Conservation (phyloP, 2,797 vertebrate genomes). For the Falco rusticolus region DNA sequence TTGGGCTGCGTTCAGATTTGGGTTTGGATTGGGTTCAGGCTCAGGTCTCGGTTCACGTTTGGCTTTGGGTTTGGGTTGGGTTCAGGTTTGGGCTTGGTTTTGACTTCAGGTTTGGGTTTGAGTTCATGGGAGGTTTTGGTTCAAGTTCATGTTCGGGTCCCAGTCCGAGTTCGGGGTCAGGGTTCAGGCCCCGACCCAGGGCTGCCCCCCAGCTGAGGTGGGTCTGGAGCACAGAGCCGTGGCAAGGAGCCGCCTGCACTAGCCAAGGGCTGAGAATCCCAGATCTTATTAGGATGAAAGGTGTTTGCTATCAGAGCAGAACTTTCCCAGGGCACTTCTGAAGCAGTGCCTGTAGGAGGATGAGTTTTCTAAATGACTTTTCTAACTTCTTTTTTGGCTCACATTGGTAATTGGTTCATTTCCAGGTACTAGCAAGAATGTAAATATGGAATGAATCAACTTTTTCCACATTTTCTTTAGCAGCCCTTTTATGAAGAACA, state of each 20-base stretch:
- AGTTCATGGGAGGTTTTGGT: not conserved
- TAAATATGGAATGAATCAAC: constrained; percentile 88
- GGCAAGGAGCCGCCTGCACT: not conserved
- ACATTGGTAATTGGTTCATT: constrained; percentile 75
- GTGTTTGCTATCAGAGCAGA: constrained; percentile 45
- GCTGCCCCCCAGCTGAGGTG: not conserved
- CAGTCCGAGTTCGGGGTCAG: not conserved
- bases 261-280: not conserved
- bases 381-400: constrained; percentile 77
- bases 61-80: not conserved
- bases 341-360: constrained; percentile 67
- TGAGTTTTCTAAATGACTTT: constrained; percentile 74
- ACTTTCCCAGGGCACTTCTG: constrained; percentile 61
- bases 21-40: not conserved
- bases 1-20: no score
- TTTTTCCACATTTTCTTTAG: constrained; percentile 87
- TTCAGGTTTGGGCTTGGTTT: not conserved
- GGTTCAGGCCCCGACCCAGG: not conserved
- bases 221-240: fast-evolving
- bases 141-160: not conserved
- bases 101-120: no score
- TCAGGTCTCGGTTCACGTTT: not conserved
- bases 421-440: constrained; percentile 85
- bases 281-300: constrained; percentile 18
- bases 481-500: constrained; percentile 93